phyloP scores from a whole-genome alignment of 2,797 vertebrate species.

The Harpagifer antarcticus region DNA sequence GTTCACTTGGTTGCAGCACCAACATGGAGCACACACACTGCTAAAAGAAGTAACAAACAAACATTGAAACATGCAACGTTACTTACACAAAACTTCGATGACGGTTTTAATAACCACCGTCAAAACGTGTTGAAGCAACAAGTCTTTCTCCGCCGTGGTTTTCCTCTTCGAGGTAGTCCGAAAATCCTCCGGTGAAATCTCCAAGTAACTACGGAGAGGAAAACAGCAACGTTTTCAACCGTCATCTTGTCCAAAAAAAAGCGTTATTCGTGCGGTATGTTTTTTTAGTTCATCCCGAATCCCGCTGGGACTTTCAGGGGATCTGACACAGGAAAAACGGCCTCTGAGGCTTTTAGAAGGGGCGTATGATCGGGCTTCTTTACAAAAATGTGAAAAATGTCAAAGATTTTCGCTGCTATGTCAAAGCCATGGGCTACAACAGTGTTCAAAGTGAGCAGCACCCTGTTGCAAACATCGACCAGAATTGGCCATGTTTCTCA shows the following conservation, averaged over 20 bases:
- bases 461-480: conserved; percentile 84
- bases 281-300: conserved; percentile 48
- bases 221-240: conserved; percentile 87
- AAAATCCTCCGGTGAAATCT: conserved; percentile 92
- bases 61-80: conserved; percentile 36
- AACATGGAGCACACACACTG: conserved; percentile 46
- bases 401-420: conserved; percentile 84
- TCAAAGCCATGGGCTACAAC: conserved; percentile 81
- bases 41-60: conserved; percentile 13
- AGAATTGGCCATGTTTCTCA: conserved; percentile 69
- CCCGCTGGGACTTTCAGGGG: conserved; percentile 51
- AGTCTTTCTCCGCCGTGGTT: conserved; percentile 90
- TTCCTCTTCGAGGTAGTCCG: conserved; percentile 90
- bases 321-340: conserved; percentile 59
- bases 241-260: conserved; percentile 89
- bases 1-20: conserved; percentile 42
- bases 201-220: conserved; percentile 91
- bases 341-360: conserved; percentile 69
- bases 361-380: conserved; percentile 83
- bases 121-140: conserved; percentile 89
- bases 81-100: conserved; percentile 85
- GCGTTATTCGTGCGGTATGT: conserved; percentile 49
- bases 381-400: conserved; percentile 88
- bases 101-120: conserved; percentile 56
- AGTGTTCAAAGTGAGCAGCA: conserved; percentile 88